phyloP scores from a whole-genome alignment of 2,113 vertebrate genomes.

The Bubo scandiacus region DNA sequence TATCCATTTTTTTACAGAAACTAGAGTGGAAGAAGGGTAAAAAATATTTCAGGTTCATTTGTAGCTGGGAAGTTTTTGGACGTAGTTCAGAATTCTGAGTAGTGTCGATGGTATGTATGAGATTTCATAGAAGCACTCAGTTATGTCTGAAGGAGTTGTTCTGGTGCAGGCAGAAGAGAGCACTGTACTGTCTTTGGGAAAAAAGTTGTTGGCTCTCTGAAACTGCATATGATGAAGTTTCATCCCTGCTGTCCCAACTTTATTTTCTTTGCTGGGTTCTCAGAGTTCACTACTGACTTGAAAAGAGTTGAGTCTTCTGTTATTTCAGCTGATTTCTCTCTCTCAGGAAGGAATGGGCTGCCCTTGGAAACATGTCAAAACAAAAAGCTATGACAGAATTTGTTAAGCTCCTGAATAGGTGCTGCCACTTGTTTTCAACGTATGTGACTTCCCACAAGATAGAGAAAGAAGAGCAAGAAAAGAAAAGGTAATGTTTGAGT shows the following conservation, averaged over 20 bases:
- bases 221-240: background rate
- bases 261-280: background rate
- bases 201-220: background rate
- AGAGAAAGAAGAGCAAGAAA: constrained; percentile 95
- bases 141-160: background rate
- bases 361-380: constrained; percentile 89
- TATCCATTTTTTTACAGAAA: background rate
- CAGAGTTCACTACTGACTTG: background rate
- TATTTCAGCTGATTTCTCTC: background rate
- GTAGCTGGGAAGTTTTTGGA: background rate
- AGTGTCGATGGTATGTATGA: background rate
- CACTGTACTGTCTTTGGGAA: background rate
- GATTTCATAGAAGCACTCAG: background rate
- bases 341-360: constrained; percentile 93
- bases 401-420: constrained; percentile 90
- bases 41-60: background rate
- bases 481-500: constrained; percentile 83
- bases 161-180: background rate
- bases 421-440: constrained; percentile 93
- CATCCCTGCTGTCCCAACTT: background rate
- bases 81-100: background rate
- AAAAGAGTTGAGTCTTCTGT: background rate
- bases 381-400: constrained; percentile 96
- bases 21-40: background rate
- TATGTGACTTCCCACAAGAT: constrained; percentile 96